A percentile compares a stretch with the other conserved stretches of the same genome.
Conservation (phyloP, 2,888 invertebrate species). For the Thecocarcelia acutangulata region DNA sequence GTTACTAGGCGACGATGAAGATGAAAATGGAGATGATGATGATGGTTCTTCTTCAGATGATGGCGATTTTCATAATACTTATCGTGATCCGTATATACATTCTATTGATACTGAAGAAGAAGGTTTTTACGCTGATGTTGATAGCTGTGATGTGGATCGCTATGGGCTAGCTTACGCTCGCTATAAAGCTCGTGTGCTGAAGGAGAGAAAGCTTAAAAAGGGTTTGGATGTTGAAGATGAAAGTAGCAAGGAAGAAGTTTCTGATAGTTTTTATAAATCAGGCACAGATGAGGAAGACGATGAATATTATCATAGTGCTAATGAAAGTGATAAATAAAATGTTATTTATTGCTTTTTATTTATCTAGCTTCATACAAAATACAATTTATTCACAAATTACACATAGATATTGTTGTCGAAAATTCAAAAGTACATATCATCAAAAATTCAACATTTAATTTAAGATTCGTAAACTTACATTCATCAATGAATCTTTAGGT, state of each 20-base stretch:
- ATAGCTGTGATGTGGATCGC: slow-evolving; percentile 83
- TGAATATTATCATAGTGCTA: slow-evolving; percentile 60
- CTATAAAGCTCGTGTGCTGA: slow-evolving; percentile 84
- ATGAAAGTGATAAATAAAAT: slow-evolving; percentile 47
- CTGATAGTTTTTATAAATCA: slow-evolving; percentile 13
- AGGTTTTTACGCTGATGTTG: slow-evolving; percentile 80
- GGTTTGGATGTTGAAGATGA: slow-evolving; percentile 62
- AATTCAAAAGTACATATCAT: too few relatives aligned
- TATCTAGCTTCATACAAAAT: not conserved
- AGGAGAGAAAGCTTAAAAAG: slow-evolving; percentile 67
- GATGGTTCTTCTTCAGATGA: slow-evolving; percentile 74
- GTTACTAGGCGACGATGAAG: slow-evolving; percentile 64
- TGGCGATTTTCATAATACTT: slow-evolving; percentile 74
- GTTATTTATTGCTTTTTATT: not conserved
- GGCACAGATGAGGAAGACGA: slow-evolving; percentile 58
- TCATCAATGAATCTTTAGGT: too few relatives aligned
- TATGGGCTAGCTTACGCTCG: slow-evolving; percentile 86
- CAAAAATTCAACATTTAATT: too few relatives aligned
- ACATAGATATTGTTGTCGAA: too few relatives aligned
- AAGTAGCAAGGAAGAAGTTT: slow-evolving; percentile 17
- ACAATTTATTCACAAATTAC: not conserved
- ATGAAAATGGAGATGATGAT: slow-evolving; percentile 71
- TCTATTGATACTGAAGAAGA: slow-evolving; percentile 78
- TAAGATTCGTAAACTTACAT: too few relatives aligned
- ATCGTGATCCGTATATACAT: slow-evolving; percentile 80